Percentiles rank a stretch among this genome's conserved stretches.
phyloP scores from a whole-genome alignment of 2,797 vertebrate species.

The Danionella dracula region DNA sequence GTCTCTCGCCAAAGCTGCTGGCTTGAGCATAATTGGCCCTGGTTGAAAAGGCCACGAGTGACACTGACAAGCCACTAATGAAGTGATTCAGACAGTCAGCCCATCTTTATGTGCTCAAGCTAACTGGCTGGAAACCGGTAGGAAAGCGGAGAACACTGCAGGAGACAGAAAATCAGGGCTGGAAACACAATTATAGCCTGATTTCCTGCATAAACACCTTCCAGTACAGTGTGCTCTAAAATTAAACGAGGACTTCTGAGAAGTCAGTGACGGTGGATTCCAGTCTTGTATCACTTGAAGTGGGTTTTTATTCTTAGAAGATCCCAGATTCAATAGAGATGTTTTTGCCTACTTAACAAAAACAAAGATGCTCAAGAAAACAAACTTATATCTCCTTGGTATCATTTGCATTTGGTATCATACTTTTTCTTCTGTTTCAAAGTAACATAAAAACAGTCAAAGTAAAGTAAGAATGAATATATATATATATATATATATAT shows the following conservation, averaged over 20 bases:
- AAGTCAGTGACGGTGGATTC: not conserved
- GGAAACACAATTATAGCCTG: conserved; percentile 19
- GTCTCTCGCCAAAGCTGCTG: not conserved
- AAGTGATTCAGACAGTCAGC: conserved; percentile 27
- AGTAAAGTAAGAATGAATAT: too few species aligned
- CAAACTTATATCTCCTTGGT: too few species aligned
- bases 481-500: too few species aligned
- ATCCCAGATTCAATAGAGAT: too few species aligned
- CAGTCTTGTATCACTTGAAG: not conserved
- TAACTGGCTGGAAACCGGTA: not conserved
- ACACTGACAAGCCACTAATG: conserved; percentile 32
- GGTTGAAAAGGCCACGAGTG: conserved; percentile 28
- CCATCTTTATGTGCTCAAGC: not conserved
- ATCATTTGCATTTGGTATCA: too few species aligned
- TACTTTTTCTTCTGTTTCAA: too few species aligned
- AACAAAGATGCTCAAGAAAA: too few species aligned
- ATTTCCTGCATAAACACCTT: conserved; percentile 1
- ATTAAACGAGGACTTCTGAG: not conserved
- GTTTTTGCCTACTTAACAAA: too few species aligned
- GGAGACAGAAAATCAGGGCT: conserved; percentile 2
- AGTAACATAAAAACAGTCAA: too few species aligned
- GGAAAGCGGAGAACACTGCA: conserved; percentile 4
- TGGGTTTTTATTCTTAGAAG: not conserved
- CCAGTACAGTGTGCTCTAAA: not conserved
- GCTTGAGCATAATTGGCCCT: conserved; percentile 27